Percentiles rank a stretch among this genome's conserved stretches.
These are phyloP conservation scores for Centrocercus urophasianus DNA, from an alignment of 2,113 vertebrate species.

Conservation along the genomic window DNA sequence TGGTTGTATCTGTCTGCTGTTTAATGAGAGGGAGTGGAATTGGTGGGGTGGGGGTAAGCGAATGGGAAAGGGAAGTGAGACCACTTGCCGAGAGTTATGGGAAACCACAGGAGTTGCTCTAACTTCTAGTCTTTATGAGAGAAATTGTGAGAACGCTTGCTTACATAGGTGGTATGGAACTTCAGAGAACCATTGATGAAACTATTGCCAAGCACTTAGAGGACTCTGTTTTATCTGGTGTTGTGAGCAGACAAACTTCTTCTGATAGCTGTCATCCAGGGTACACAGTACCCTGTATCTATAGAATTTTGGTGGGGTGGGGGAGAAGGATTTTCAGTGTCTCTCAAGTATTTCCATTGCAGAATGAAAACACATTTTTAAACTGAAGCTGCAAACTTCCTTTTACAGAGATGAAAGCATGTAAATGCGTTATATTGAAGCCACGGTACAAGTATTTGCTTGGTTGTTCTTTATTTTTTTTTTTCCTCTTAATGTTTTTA, in stretches of 20 bases:
- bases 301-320: fast-evolving
- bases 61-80: conserved; percentile 2
- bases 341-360: background rate
- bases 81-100: conserved; percentile 63
- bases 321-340: too few species aligned
- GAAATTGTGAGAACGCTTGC: background rate
- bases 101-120: background rate
- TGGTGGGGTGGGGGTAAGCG: background rate
- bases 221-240: background rate
- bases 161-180: background rate
- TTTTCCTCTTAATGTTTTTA: background rate
- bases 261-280: background rate
- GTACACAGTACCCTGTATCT: background rate
- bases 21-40: background rate
- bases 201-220: background rate
- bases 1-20: conserved; percentile 42
- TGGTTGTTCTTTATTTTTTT: background rate
- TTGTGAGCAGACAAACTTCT: background rate
- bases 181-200: background rate
- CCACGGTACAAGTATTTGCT: background rate
- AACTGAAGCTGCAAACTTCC: background rate
- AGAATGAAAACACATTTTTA: background rate
- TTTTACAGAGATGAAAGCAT: background rate
- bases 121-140: background rate
- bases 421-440: background rate